Base-by-base conservation (phyloP, 2,888 invertebrate genomes). In the Drosophila testacea region DNA sequence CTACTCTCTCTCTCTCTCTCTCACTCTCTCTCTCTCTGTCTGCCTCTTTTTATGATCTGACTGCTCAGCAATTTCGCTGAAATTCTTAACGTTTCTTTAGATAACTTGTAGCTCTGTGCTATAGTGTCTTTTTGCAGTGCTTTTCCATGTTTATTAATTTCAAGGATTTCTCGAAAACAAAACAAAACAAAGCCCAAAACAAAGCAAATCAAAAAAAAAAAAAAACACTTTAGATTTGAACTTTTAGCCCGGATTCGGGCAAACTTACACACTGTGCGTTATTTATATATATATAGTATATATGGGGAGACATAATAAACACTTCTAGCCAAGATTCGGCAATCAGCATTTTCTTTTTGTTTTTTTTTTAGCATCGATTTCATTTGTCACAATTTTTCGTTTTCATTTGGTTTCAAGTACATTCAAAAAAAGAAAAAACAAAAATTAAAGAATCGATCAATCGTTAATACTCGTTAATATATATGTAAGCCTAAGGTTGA, bases 371-470 rank as follows among this genome's bases (percentile, higher is more conserved):
- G 48, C 60, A 71, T 50, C 54, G 32, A 52, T n/a, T 32, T 59
- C 54, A 71, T 74, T 69, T 75, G 60, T 76, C 70, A 56, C 51
- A 57, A 54, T 50, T 57, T 48, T 50, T 36, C 39, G 54, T 62
- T 62, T 52, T 50, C 50, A 79, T 79, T 79, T 79, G 74, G 75
- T 74, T 74, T 62, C 55, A 50, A 79, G 69, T 62, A 39, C 62
- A 62, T 72, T 72, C 48, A 22, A 22, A 22, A 22, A 22, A 22
- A 22, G 22, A 22, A 22, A 22, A 22, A 22, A 22, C 22, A 22
- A 22, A 16, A 16, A 16, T 16, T 1, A 16, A 16, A 16, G 41
- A 67, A 74, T 78, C 60, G 59, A 73, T 62, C 75, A 79, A 74
- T 74, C 75, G 69, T 74, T 74, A 57, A 44, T 73, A 61, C 38